Evolutionary conservation across 92 coral and sea anemone species (phyloP).

Genomic region (Porites lobata): DNA sequence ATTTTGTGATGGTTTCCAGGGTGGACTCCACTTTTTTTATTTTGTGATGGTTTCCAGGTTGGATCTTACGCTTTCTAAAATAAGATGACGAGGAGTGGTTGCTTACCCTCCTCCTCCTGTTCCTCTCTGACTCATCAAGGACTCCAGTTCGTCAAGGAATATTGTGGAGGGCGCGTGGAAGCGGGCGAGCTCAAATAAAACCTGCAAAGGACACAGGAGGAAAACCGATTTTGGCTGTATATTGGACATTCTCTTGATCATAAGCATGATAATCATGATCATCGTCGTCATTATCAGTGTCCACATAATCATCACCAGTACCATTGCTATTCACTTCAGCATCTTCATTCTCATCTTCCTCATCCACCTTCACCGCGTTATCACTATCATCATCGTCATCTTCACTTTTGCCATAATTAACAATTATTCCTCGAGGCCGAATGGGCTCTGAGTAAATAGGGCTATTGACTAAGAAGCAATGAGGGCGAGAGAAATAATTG

Average conservation of each 20-base stretch:
- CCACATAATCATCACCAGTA: background rate
- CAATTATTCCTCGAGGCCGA: too few relatives aligned
- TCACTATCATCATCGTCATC: too few relatives aligned
- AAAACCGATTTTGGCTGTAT: too few relatives aligned
- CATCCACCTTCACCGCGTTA: too few relatives aligned
- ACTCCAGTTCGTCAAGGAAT: slow-evolving; percentile 97
- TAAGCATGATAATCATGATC: too few relatives aligned
- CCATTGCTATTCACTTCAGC: too few relatives aligned
- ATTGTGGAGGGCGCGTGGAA: slow-evolving; percentile 99
- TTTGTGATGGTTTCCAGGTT: background rate
- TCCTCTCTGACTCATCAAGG: slow-evolving; percentile 98
- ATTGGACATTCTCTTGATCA: too few relatives aligned
- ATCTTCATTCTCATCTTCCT: too few relatives aligned
- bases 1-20: background rate
- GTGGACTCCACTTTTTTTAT: background rate
- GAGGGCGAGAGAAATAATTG: too few relatives aligned
- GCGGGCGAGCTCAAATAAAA: slow-evolving; percentile 96
- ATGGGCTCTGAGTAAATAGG: too few relatives aligned
- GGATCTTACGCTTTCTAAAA: background rate
- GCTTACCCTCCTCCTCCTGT: slow-evolving; percentile 92
- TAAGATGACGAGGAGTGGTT: too few relatives aligned
- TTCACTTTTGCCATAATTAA: background rate
- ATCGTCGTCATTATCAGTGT: background rate
- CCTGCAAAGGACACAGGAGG: slow-evolving; percentile 44
- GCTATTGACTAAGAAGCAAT: too few relatives aligned